Percentiles rank a stretch among this genome's conserved stretches.
Evolutionary conservation across 2,888 invertebrate species (phyloP).

Genomic region (Cheiracanthium punctorium): DNA sequence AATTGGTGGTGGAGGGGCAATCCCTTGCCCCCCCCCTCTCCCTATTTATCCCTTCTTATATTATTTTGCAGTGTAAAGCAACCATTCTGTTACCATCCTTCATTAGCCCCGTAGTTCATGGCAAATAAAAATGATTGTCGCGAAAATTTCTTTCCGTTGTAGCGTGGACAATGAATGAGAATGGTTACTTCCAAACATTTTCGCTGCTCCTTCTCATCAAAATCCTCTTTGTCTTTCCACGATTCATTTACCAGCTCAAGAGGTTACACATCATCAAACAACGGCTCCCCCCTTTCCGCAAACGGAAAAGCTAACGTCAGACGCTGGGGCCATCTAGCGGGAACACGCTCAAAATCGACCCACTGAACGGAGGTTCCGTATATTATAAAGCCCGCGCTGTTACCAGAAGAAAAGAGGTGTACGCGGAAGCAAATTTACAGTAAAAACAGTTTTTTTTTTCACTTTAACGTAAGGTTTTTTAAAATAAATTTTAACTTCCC

Average conservation of each 20-base stretch:
- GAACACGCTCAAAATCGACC: neutral
- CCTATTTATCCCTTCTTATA: constrained; percentile 27
- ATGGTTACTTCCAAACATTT: constrained; percentile 70
- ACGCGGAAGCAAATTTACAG: no score
- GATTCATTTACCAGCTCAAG: constrained; percentile 69
- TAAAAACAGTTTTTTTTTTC: no score
- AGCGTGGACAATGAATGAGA: constrained; percentile 64
- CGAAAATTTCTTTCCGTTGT: constrained; percentile 62
- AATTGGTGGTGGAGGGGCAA: constrained; percentile 40
- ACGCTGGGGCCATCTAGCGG: constrained; percentile 30
- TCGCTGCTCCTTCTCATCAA: constrained; percentile 65
- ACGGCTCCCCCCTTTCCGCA: constrained; percentile 51
- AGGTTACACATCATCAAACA: constrained; percentile 70
- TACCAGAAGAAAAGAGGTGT: no score
- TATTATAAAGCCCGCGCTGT: no score
- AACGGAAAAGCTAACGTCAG: constrained; percentile 38
- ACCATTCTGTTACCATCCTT: constrained; percentile 45
- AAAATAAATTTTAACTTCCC: no score
- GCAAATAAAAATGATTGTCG: constrained; percentile 69
- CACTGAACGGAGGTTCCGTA: neutral
- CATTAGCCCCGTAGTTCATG: constrained; percentile 65
- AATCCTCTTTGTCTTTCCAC: constrained; percentile 67
- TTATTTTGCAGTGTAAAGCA: constrained; percentile 37
- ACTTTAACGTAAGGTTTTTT: no score
- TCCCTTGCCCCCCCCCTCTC: neutral